Base-by-base conservation (phyloP, 2,113 vertebrate species). In the Sinocyclocheilus rhinocerous region DNA sequence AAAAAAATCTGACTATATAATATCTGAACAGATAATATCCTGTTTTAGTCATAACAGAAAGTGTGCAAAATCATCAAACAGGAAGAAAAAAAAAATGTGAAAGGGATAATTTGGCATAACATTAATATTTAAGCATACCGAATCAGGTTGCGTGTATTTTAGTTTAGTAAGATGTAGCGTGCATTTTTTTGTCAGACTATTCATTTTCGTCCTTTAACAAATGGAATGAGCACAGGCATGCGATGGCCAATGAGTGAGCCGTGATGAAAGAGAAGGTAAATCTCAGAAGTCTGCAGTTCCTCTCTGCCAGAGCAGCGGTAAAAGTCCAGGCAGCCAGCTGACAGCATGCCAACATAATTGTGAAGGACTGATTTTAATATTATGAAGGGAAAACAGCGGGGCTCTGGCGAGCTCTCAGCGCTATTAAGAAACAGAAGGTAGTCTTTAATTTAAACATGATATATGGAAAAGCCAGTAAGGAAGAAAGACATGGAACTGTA, bases 361-460 rank as follows among this genome's bases (percentile, higher is more conserved):
- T 52, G 92, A 88, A 92, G 88, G 87, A 90, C 85, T 90, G 88
- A 92, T 88, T 91, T 92, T 88, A 91, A 91, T 91, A 93, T 93
- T 86, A 93, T 86, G 85, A 93, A 88, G 87, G 91, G 91, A 89
- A 90, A 89, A 87, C 85, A 89, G 86, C 88, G 24, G 87, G 89
- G 55, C 67, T 77, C 87, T 89, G 91, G 87, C 85, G 81, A 77
- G 24, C 48, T 26, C 65, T 76, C 69, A 57, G 39, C 70, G 61
- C 86, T 82, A 88, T 90, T 89, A 90, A 88, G 80, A 77, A 89
- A 87, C 84, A 89, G 70, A 45, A 76, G 85, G 88, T 67, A 89
- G 90, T 90, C 91, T 93, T 92, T 93, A 85, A 93, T 91, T 93
- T 91, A 80, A 89, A 83, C 86, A 91, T 91, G 92, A 92, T 90